Evolutionary conservation across 2,113 vertebrate genomes (phyloP), one percentile per base, ranked within the genome.

Genomic region (Rhinolophus sinicus): DNA sequence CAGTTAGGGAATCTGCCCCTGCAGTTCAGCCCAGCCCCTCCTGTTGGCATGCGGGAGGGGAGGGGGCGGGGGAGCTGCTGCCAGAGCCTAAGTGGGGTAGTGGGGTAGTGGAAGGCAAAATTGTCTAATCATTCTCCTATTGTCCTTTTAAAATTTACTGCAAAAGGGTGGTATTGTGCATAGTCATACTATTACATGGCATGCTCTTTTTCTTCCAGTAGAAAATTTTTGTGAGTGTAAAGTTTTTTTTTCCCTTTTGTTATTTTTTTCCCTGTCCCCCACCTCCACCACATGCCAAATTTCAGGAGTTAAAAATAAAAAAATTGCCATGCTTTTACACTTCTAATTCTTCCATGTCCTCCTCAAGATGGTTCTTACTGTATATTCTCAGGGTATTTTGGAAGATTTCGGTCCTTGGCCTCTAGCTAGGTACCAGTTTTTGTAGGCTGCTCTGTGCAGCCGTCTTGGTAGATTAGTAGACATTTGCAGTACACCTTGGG

Each of bases 401-500:
- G 35, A 16, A 52, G 88, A 30, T 56, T 47, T 38, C 33, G 6
- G 16, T 10, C 72, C 24, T 40, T 40, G 35, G 56, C 38, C 33
- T 60, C 83, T 21, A 1, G 10, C 62, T 76, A 14, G 54, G 65
- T 44, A 40, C 78, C n/a, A 12, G 52, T 69, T 80, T 54, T 62
- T 60, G 52, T 35, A 78, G 5, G 65, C 81, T 58, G 56, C 58
- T 44, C n/a, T 0, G 30, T 12, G 40, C 30, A 47, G 78, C n/a
- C 78, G 90, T 91, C 72, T 69, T 60, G 93, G 83, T 50, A 38
- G 84, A 65, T 76, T 12, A 86, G 67, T 9, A 72, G 86, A 72
- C 69, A 11, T 91, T 88, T 81, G 69, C 80, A 60, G 16, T 76
- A 80, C 80, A 96, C 93, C 94, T 95, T 91, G 80, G 95, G 69